These are phyloP conservation scores for Marmota monax DNA, from an alignment of 2,113 vertebrate species.

Conservation along the genomic window DNA sequence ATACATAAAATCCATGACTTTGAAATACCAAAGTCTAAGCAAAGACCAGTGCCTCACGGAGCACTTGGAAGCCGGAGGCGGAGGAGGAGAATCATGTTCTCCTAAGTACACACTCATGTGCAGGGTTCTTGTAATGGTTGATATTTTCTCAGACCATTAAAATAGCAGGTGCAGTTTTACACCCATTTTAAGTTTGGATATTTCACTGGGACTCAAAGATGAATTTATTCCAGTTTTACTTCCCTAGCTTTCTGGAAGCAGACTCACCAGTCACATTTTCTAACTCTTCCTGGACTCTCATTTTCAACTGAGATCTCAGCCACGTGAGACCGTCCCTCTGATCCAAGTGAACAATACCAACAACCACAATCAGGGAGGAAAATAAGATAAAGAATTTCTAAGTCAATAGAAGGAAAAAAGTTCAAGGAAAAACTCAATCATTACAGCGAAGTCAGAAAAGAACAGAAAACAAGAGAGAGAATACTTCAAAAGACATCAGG, in stretches of 20 bases:
- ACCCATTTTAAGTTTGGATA: constrained; percentile 2
- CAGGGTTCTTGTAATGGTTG: not conserved
- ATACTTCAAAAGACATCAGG: not conserved
- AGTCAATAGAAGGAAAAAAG: not conserved
- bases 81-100: not conserved
- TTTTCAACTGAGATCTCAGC: not conserved
- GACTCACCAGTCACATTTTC: not conserved
- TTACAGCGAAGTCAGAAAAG: not conserved
- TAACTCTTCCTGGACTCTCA: not conserved
- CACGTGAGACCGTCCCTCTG: not conserved
- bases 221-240: not conserved
- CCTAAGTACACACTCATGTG: not conserved
- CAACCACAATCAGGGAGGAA: not conserved
- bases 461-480: not conserved
- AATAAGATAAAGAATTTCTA: not conserved
- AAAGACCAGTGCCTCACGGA: not conserved
- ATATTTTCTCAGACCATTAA: not conserved
- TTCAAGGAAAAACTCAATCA: not conserved
- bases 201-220: not conserved
- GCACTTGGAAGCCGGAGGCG: not conserved
- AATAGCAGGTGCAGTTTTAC: not conserved
- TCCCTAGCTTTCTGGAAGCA: not conserved
- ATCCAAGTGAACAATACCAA: not conserved
- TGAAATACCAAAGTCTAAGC: not conserved
- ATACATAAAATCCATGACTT: not conserved